Evolutionary conservation across 2,113 vertebrate genomes (phyloP).

Genomic region (Cololabis saira): DNA sequence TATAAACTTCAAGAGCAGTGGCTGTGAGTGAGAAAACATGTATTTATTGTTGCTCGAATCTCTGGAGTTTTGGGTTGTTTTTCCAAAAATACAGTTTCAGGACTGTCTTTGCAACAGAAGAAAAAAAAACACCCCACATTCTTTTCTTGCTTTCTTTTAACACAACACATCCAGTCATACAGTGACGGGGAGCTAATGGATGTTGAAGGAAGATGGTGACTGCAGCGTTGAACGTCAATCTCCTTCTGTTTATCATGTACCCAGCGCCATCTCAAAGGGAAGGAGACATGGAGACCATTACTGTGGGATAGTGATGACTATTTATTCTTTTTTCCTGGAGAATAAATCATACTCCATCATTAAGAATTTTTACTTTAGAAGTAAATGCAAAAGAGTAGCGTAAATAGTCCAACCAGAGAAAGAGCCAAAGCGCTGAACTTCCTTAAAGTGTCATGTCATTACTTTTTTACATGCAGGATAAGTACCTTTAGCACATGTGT

Average conservation of each 20-base stretch:
- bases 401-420: not conserved
- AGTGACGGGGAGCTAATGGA: conserved; percentile 2
- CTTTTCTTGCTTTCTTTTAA: conserved; percentile 3
- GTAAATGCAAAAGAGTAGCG: conserved; percentile 2
- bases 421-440: conserved; percentile 2
- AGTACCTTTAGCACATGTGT: conserved; percentile 22
- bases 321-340: too few relatives aligned
- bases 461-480: not conserved
- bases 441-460: not conserved
- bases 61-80: not conserved
- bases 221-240: conserved; percentile 24
- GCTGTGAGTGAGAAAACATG: too few relatives aligned
- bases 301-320: not conserved
- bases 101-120: not conserved
- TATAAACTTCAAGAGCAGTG: too few relatives aligned
- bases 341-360: too few relatives aligned
- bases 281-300: not conserved
- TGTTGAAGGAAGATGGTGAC: conserved; percentile 11
- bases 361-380: too few relatives aligned
- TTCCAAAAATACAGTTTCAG: not conserved
- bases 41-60: too few relatives aligned
- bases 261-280: conserved; percentile 8
- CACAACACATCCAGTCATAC: not conserved
- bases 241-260: conserved; percentile 29
- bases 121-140: too few relatives aligned